Conservation (phyloP, 2,888 invertebrate genomes). For the Xestobium rufovillosum region DNA sequence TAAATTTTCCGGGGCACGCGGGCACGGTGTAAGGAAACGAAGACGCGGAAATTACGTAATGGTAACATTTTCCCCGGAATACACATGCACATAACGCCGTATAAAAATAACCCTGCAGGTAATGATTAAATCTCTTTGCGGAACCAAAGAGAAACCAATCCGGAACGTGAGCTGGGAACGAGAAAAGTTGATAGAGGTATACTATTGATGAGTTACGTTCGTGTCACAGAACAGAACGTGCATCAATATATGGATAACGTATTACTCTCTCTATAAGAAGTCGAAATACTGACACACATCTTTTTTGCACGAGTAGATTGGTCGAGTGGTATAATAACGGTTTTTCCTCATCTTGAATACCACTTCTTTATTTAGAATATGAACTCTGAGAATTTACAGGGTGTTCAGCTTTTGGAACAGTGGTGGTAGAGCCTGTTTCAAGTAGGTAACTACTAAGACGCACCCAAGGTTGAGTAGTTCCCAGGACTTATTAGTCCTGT, state of each 20-base stretch:
- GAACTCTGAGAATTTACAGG: too few relatives aligned
- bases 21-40: constrained; percentile 12
- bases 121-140: constrained; percentile 32
- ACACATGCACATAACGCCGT: constrained; percentile 15
- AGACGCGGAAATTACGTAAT: constrained; percentile 5
- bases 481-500: too few relatives aligned
- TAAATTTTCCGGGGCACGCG: constrained; percentile 8
- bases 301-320: too few relatives aligned
- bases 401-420: too few relatives aligned
- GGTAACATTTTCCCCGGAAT: constrained; percentile 10
- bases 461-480: too few relatives aligned
- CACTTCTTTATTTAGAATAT: too few relatives aligned
- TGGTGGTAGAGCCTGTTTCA: too few relatives aligned
- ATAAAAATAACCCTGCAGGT: constrained; percentile 18
- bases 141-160: constrained; percentile 36
- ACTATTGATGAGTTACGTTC: constrained; percentile 38
- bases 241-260: neutral
- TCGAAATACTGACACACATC: too few relatives aligned
- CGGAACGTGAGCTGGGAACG: constrained; percentile 36
- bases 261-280: too few relatives aligned
- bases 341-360: too few relatives aligned
- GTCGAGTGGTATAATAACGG: too few relatives aligned
- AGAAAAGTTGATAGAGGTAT: constrained; percentile 32
- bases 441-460: too few relatives aligned
- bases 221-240: constrained; percentile 25